Conservation (phyloP, 2,113 vertebrate species). For the Paracyprichromis sp. region DNA sequence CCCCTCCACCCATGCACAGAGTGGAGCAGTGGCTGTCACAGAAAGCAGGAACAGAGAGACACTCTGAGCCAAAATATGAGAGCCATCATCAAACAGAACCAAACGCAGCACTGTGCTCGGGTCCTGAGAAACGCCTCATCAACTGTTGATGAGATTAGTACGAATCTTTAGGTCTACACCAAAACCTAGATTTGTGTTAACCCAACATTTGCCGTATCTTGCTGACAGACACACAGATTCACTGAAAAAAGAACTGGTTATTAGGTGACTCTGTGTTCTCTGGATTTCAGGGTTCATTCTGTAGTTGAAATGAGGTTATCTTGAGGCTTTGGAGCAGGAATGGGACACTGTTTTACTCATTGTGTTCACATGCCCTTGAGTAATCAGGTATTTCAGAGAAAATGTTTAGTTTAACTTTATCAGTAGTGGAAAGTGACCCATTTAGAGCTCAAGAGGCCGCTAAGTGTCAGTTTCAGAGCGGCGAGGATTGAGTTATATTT, state of each 20-base stretch:
- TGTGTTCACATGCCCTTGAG: not conserved
- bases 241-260: not conserved
- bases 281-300: not conserved
- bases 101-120: not conserved
- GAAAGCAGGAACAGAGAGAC: not conserved
- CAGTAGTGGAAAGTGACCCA: not conserved
- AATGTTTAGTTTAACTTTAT: not conserved
- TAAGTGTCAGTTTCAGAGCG: rapidly evolving
- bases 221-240: not conserved
- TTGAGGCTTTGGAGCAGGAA: not conserved
- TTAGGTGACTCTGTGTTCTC: not conserved
- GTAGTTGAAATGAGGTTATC: not conserved
- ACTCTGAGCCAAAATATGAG: not conserved
- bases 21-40: not conserved
- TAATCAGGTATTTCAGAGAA: not conserved
- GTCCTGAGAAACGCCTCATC: not conserved
- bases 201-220: not conserved
- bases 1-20: not conserved
- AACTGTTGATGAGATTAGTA: not conserved
- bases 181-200: not conserved
- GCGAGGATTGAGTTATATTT: not conserved
- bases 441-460: not conserved
- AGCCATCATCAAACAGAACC: not conserved
- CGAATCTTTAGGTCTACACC: not conserved
- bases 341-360: not conserved